Conservation (phyloP, 2,888 invertebrate genomes). For the Drosophila putrida region DNA sequence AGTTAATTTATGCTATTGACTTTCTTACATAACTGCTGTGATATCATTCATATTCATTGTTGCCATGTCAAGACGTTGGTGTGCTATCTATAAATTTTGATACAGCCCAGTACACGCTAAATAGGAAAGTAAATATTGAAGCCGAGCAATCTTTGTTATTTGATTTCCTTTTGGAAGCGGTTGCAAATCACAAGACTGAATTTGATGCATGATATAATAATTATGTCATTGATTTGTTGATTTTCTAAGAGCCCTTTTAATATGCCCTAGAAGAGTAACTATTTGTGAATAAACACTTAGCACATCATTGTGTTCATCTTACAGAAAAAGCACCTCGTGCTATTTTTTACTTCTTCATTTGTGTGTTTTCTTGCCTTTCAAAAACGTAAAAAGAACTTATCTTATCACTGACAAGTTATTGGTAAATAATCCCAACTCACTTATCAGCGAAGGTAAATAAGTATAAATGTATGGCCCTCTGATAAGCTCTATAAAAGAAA, state of each 20-base stretch:
- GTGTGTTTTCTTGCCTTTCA: constrained; percentile 15
- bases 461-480: constrained; percentile 39
- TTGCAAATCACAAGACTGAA: constrained; percentile 60
- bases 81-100: constrained; percentile 47
- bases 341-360: constrained; percentile 33
- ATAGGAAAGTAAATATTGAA: constrained; percentile 48
- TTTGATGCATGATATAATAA: constrained; percentile 65
- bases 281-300: constrained; percentile 21
- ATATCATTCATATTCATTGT: constrained; percentile 40
- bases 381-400: constrained; percentile 36
- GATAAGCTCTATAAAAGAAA: constrained; percentile 51
- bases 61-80: constrained; percentile 43
- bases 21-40: constrained; percentile 40
- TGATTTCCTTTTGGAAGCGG: constrained; percentile 9
- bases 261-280: not conserved
- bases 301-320: not conserved
- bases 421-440: constrained; percentile 67
- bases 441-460: constrained; percentile 59
- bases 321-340: constrained; percentile 48
- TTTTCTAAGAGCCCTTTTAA: not conserved
- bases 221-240: constrained; percentile 58
- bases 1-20: constrained; percentile 47
- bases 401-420: constrained; percentile 67
- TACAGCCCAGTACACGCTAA: constrained; percentile 32
- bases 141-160: constrained; percentile 28